These are phyloP conservation scores for Diadumene lineata DNA, from an alignment of 92 coral and sea anemone genomes.

Conservation along the genomic window DNA sequence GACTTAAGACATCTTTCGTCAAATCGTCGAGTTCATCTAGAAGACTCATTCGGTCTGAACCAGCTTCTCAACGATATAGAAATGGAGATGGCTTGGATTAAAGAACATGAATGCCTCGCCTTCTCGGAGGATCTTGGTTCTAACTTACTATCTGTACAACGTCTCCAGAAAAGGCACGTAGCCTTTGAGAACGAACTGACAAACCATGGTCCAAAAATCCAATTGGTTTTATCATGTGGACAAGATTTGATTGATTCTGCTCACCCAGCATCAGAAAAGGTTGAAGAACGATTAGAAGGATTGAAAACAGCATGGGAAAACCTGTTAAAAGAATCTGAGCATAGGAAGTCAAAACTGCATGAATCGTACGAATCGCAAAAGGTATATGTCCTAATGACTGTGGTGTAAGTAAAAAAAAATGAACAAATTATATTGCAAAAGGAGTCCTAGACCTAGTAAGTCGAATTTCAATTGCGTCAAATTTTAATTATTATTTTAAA, in stretches of 20 bases:
- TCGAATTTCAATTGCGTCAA: too few relatives aligned
- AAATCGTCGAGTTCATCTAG: constrained; percentile 76
- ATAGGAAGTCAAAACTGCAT: constrained; percentile 61
- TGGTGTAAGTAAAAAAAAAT: not conserved
- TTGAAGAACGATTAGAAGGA: constrained; percentile 86
- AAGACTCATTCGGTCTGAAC: constrained; percentile 83
- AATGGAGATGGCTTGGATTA: constrained; percentile 90
- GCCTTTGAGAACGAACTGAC: constrained; percentile 89
- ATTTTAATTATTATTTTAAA: too few relatives aligned
- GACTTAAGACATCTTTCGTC: constrained; percentile 65
- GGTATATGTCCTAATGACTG: constrained; percentile 25
- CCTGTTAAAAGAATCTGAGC: constrained; percentile 57
- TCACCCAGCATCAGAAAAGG: constrained; percentile 78
- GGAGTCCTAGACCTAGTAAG: too few relatives aligned
- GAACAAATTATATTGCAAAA: not conserved
- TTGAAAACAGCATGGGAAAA: constrained; percentile 69
- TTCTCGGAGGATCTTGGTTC: constrained; percentile 91
- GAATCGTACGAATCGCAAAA: constrained; percentile 84
- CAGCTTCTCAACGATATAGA: constrained; percentile 91
- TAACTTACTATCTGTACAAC: constrained; percentile 80
- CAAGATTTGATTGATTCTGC: constrained; percentile 96
- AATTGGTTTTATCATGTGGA: constrained; percentile 73
- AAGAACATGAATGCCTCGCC: constrained; percentile 82
- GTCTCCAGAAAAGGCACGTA: constrained; percentile 85
- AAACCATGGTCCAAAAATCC: constrained; percentile 75